Conservation (phyloP, 2,888 invertebrate species). For the Ormyrus labotus region DNA sequence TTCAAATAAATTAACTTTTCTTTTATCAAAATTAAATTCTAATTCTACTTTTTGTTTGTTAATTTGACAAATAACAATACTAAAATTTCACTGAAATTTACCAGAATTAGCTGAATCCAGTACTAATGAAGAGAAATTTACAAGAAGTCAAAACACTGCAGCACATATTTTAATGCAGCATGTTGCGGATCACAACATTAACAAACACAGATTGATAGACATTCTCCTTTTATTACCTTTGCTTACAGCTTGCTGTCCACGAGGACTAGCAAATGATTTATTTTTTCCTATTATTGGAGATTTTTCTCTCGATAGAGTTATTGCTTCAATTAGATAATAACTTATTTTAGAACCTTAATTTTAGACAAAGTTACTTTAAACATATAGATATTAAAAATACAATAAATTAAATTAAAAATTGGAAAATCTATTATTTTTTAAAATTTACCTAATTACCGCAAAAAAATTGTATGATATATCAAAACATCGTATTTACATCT, state of each 20-base stretch:
- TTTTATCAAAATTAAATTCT: too few species aligned
- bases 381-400: background rate
- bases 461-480: too few species aligned
- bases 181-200: conserved; percentile 61
- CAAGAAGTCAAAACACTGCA: conserved; percentile 55
- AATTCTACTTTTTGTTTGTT: too few species aligned
- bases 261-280: conserved; percentile 65
- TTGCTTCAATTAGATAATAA: conserved; percentile 67
- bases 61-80: too few species aligned
- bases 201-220: conserved; percentile 62
- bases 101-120: conserved; percentile 28
- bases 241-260: conserved; percentile 67
- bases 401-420: too few species aligned
- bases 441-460: too few species aligned
- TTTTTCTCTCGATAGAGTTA: conserved; percentile 67
- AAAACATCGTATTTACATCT: too few species aligned
- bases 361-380: background rate
- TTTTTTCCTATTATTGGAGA: conserved; percentile 70
- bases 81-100: background rate
- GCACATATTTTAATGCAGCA: conserved; percentile 65
- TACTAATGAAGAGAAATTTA: background rate
- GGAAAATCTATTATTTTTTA: too few species aligned
- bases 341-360: background rate
- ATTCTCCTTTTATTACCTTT: conserved; percentile 68
- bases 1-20: too few species aligned